Percentiles rank a stretch among this genome's conserved stretches.
Conservation (phyloP, 2,888 invertebrate genomes). For the Parascotia fuliginaria region DNA sequence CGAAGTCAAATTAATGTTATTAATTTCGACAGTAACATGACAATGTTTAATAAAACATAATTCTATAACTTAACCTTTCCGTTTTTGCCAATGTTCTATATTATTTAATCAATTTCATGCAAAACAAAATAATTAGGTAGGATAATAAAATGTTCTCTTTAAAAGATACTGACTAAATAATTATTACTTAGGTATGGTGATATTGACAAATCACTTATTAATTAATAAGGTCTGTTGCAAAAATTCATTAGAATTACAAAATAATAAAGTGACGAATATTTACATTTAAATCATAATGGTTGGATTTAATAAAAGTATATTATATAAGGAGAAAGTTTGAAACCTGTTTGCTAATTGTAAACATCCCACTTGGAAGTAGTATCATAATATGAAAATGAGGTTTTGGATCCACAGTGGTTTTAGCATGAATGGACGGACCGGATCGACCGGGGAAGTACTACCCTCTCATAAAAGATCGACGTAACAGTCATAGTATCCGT, state of each 20-base stretch:
- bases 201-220: conserved; percentile 67
- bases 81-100: conserved; percentile 26
- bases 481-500: too few relatives aligned
- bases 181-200: conserved; percentile 70
- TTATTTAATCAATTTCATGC: conserved; percentile 33
- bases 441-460: too few relatives aligned
- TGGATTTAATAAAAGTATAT: conserved; percentile 43
- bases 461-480: too few relatives aligned
- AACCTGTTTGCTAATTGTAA: conserved; percentile 29
- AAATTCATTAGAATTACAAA: conserved; percentile 50
- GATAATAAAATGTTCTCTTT: conserved; percentile 69
- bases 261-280: conserved; percentile 48
- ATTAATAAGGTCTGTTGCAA: conserved; percentile 76
- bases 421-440: too few relatives aligned
- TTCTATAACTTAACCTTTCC: conserved; percentile 19
- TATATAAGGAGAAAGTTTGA: conserved; percentile 36
- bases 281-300: conserved; percentile 48
- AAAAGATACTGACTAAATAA: conserved; percentile 70
- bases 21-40: conserved; percentile 14
- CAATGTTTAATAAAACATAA: conserved; percentile 6
- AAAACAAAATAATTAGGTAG: conserved; percentile 62
- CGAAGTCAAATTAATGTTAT: conserved; percentile 5
- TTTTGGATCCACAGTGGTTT: too few relatives aligned
- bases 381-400: conserved; percentile 21
- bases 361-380: conserved; percentile 19